Evolutionary conservation across 2,888 invertebrate genomes (phyloP), one percentile per base, ranked within the genome.

Genomic region (Plusia festucae): DNA sequence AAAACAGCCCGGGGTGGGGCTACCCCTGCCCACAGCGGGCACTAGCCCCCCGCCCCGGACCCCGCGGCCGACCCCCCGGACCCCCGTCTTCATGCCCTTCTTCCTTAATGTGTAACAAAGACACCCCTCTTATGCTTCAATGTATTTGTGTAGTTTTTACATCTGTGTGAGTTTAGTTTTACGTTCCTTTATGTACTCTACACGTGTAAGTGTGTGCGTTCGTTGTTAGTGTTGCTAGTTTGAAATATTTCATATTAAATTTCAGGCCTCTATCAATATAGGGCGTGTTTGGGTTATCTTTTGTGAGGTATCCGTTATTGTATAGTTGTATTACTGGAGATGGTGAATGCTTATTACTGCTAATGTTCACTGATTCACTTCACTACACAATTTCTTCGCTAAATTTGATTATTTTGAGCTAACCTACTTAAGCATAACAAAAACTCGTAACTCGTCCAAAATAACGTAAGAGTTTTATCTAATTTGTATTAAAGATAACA

Each of bases 91-190:
- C 88, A 88, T 91, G 89, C 93, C 93, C 93, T 92, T 92, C 91
- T 93, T 94, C 94, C 94, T 93, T 94, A 94, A 93, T 93, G 90
- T 90, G 90, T 93, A 94, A 94, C 94, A 94, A 95, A 95, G 95
- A 94, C 94, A 90, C 94, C 94, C 94, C 94, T 91, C 93, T 93
- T 93, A 92, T 86, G 88, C 83, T 87, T 86, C 87, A 84, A 89
- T 92, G 92, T 92, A 88, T 92, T 91, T 88, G 91, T 90, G 88
- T 90, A 88, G 87, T 86, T 87, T 83, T 76, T 82, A 82, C 65
- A 55, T 58, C 27, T 90, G 92, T 93, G 92, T 92, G 92, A 60
- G 92, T 90, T 75, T 89, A 89, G 90, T 90, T 88, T 85, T 83
- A 82, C 73, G 71, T 70, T 74, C 65, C 70, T 71, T 80, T 73